Evolutionary conservation across 2,888 invertebrate genomes (phyloP).

Genomic region (Acleris sparsana): DNA sequence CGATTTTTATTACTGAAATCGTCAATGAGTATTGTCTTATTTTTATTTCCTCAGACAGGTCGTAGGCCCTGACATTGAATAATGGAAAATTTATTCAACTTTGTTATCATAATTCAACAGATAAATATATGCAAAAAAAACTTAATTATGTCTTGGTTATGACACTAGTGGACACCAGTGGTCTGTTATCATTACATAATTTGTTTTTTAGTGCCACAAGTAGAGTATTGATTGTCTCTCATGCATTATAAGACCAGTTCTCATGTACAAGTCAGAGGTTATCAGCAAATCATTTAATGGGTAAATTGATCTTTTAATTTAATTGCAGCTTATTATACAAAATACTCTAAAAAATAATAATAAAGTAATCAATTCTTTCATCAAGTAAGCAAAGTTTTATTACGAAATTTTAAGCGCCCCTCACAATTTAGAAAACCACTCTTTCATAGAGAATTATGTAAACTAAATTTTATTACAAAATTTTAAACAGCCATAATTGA

Average conservation of each 20-base stretch:
- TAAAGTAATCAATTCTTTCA: neutral
- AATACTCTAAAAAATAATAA: neutral
- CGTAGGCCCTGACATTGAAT: neutral
- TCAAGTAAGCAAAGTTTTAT: too few relatives aligned
- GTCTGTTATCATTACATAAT: constrained; percentile 33
- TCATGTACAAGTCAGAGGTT: constrained; percentile 17
- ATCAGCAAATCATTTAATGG: constrained; percentile 22
- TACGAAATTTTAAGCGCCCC: too few relatives aligned
- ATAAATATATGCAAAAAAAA: constrained; percentile 1
- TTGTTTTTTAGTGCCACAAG: constrained; percentile 29
- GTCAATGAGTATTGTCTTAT: too few relatives aligned
- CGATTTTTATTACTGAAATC: too few relatives aligned
- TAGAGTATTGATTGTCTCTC: constrained; percentile 12
- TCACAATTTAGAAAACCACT: too few relatives aligned
- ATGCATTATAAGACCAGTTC: constrained; percentile 5
- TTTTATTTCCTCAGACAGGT: neutral
- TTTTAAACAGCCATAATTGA: too few relatives aligned
- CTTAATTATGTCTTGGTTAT: neutral
- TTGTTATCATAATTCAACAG: constrained; percentile 2
- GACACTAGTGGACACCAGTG: constrained; percentile 8
- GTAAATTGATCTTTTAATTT: constrained; percentile 26
- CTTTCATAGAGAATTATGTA: too few relatives aligned
- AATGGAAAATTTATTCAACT: constrained; percentile 12
- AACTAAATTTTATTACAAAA: too few relatives aligned
- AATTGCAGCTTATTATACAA: constrained; percentile 7